Evolutionary conservation across 2,113 vertebrate species (phyloP), one percentile per base, ranked within the genome.

Genomic region (Pangasianodon hypophthalmus): DNA sequence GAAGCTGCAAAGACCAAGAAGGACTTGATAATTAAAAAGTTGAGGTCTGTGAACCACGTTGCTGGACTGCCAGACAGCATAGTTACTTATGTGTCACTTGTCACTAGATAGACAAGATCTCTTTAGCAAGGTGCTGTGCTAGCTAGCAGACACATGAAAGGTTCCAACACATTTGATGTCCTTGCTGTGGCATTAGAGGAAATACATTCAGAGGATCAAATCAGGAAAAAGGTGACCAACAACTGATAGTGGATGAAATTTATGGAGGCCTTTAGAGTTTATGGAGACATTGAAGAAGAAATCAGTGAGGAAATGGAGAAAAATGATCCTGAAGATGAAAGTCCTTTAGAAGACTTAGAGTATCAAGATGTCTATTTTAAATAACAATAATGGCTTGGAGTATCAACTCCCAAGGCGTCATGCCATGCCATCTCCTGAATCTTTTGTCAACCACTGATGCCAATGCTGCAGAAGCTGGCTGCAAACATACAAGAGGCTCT

Each of bases 21-120:
- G 54, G 41, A 50, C 82, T 62, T 84, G 41, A 58, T 84, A n/a
- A 60, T 84, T 56, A 60, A 84, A 84, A 84, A 84, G 50, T 50
- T 41, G 82, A 84, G 54, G n/a, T n/a, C 29, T 37, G 56, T 84
- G n/a, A 84, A 32, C 32, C 9, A 84, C 62, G 52, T 84, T 84
- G 82, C 54, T 84, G 82, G 82, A 62, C 54, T 84, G 56, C 82
- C 81, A 56, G 81, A 54, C 81, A 83, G 16, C 29, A 11, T 56
- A 83, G 81, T 37, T 84, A 84, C 24, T 84, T 84, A 60, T 54
- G 82, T 4, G 71, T 75, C 71, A 75, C 71, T 9, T 41, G 71
- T 75, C 32, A 75, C 71, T 75, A 32, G 71, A 75, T 75, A 75
- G 37, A 75, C 11, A 4, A 71, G 16, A 71, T 3, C 67, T n/a